A percentile compares a stretch with the other conserved stretches of the same genome.
Evolutionary conservation across 2,888 invertebrate species (phyloP).

Genomic region (Seladonia tumulorum): DNA sequence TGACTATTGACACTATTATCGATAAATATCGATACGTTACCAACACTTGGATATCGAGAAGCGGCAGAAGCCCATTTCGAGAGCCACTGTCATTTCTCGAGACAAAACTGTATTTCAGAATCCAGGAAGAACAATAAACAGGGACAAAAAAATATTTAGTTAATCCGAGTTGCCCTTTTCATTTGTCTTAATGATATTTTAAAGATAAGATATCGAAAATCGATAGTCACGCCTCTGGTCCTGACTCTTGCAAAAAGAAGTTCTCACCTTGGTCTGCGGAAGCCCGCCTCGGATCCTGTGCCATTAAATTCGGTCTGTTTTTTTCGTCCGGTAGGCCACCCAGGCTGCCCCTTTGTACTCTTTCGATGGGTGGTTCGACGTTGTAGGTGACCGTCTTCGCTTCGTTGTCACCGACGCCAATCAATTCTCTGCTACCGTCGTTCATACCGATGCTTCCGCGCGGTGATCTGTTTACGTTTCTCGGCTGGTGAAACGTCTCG

Average conservation of each 20-base stretch:
- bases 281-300: conserved; percentile 79
- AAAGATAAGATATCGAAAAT: background rate
- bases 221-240: too few species aligned
- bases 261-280: conserved; percentile 81
- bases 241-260: background rate
- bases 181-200: background rate
- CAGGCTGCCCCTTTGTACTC: conserved; percentile 83
- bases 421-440: conserved; percentile 86
- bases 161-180: background rate
- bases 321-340: conserved; percentile 84
- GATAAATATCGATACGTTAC: too few species aligned
- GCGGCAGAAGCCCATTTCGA: too few species aligned
- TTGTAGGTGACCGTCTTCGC: conserved; percentile 86
- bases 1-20: too few species aligned
- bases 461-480: conserved; percentile 43
- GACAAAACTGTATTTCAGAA: too few species aligned
- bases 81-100: too few species aligned
- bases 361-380: conserved; percentile 84
- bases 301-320: conserved; percentile 87
- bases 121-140: background rate
- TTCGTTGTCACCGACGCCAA: conserved; percentile 78
- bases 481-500: conserved; percentile 73
- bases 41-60: too few species aligned
- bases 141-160: background rate
- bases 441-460: conserved; percentile 72